Evolutionary conservation across 2,797 vertebrate genomes (phyloP).

Genomic region (Pangasius sanitwongsei): DNA sequence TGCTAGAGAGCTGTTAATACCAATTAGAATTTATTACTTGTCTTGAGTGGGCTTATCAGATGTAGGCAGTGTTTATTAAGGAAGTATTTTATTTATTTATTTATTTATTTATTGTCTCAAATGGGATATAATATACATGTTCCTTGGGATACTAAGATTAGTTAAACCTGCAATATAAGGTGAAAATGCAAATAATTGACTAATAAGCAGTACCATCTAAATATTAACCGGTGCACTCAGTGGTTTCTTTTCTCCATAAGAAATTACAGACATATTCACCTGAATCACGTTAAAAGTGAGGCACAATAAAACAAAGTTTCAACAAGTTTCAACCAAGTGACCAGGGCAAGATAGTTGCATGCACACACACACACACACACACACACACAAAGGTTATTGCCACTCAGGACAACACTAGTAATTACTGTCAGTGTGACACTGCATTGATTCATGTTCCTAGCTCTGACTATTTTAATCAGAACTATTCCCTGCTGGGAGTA

Average conservation of each 20-base stretch:
- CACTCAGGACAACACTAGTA: constrained; percentile 7
- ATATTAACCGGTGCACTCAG: neutral
- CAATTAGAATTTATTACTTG: neutral
- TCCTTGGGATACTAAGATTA: neutral
- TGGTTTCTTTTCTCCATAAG: neutral
- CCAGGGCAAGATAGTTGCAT: neutral
- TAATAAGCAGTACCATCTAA: neutral
- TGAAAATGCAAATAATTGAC: neutral
- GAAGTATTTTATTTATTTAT: neutral
- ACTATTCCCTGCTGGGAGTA: neutral
- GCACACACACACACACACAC: neutral
- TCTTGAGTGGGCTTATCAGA: neutral
- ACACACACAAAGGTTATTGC: neutral
- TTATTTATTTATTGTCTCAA: neutral
- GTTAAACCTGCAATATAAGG: neutral
- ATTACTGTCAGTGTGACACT: neutral
- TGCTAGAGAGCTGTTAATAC: neutral
- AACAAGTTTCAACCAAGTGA: neutral
- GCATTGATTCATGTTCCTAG: neutral
- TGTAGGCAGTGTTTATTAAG: neutral
- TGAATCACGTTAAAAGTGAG: neutral
- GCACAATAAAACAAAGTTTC: neutral
- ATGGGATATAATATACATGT: neutral
- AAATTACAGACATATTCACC: neutral
- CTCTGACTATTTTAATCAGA: constrained; percentile 3